Base-by-base conservation (phyloP, 2,113 vertebrate genomes). In the Sialia sialis region DNA sequence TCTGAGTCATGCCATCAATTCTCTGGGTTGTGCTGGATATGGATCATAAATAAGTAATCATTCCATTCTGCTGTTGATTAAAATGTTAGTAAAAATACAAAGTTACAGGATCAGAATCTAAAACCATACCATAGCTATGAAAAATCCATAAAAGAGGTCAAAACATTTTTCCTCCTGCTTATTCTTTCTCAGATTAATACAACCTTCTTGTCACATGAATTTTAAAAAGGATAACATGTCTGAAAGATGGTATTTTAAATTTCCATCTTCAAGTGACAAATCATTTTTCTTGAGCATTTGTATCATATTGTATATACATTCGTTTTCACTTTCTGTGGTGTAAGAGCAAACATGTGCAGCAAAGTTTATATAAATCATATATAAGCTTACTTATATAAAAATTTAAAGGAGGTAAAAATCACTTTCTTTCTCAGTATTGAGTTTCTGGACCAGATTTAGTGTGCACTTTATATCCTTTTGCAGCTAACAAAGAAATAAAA, bases 1-100 rank as follows among this genome's bases (percentile, higher is more conserved):
- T 79, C 39, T 66, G 49, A 2, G 0, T 82, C n/a, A 38, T 43
- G 15, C 19, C 70, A 94, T 91, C 55, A 83, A 0, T 91, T 94
- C 74, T 85, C 58, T 79, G 38, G 30, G 49, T 66, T 87, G 32
- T 69, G 64, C 29, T 85, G 26, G 74, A 62, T 93, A 87, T 85
- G 62, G 87, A 83, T 84, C 34, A 91, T 83, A 94, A 95, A 93
- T 85, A 94, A 94, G 58, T 89, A 84, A 94, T 91, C 29, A 8
- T 87, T 89, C 29, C 7, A 43, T 92, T 87, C 38, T 46, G 26
- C 10, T 91, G 34, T 39, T 91, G 93, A 93, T 87, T 93, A 91
- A 94, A 91, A 89, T 87, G 77, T 66, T 89, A 82, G n/a, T 17
- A 78, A 89, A 96, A 87, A 18, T 72, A 87, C 30, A 41, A 51